A percentile compares a stretch with the other conserved stretches of the same genome.
These are phyloP conservation scores for Scarus forsteni DNA, from an alignment of 2,797 vertebrate species.

Conservation along the genomic window DNA sequence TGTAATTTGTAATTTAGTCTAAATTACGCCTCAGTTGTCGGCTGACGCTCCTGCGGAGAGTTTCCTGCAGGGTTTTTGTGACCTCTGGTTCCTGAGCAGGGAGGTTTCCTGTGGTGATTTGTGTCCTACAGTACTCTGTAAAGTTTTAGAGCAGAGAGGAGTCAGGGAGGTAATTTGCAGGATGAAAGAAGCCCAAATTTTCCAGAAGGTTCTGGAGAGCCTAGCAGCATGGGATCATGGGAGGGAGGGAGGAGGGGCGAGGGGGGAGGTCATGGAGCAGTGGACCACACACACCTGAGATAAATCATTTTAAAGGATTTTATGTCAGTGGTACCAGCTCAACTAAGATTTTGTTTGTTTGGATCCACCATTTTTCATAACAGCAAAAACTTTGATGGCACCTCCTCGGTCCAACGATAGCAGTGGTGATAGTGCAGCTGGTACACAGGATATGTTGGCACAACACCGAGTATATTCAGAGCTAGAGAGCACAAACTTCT, in stretches of 20 bases:
- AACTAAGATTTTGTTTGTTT: too few species aligned
- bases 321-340: too few species aligned
- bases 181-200: constrained; percentile 2
- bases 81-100: neutral
- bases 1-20: neutral
- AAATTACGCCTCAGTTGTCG: neutral
- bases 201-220: neutral
- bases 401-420: too few species aligned
- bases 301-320: neutral
- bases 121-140: neutral
- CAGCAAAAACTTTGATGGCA: too few species aligned
- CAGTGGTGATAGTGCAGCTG: too few species aligned
- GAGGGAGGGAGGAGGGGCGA: neutral
- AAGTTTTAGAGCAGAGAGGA: neutral
- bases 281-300: neutral
- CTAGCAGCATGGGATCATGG: neutral
- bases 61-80: constrained; percentile 4
- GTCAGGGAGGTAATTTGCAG: neutral
- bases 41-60: neutral
- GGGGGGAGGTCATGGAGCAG: too few species aligned
- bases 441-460: too few species aligned
- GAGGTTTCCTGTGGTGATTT: constrained; percentile 1
- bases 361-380: too few species aligned
- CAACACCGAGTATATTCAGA: too few species aligned
- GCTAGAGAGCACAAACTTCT: too few species aligned